phyloP scores from a whole-genome alignment of 2,888 invertebrate genomes.

The Phaonia tiefii region DNA sequence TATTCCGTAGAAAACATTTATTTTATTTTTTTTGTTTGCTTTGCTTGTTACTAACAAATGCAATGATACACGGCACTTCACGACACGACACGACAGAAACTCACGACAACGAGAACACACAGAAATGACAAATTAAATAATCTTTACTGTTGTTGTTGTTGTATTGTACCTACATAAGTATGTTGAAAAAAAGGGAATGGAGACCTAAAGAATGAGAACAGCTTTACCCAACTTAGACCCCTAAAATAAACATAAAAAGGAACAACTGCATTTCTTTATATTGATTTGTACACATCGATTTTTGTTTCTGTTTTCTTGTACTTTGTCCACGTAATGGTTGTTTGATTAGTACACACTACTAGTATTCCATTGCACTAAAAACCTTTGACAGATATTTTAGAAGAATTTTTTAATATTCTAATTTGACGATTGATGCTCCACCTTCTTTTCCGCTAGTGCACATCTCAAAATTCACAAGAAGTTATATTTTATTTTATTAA shows the following conservation, averaged over 20 bases:
- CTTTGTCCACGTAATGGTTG: constrained; percentile 18
- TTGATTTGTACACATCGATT: constrained; percentile 45
- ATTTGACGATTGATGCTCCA: constrained; percentile 30
- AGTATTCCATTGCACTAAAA: too few relatives aligned
- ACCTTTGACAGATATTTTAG: too few relatives aligned
- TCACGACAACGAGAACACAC: constrained; percentile 9
- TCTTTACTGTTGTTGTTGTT: constrained; percentile 52
- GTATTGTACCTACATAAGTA: constrained; percentile 25
- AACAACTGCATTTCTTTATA: constrained; percentile 43
- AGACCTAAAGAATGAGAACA: background rate
- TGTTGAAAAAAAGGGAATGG: constrained; percentile 23
- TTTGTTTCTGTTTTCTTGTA: background rate
- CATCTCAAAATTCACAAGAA: constrained; percentile 22
- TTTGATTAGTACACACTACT: constrained; percentile 19
- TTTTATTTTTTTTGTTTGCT: constrained; percentile 22
- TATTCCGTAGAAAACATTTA: background rate
- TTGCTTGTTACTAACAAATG: constrained; percentile 23
- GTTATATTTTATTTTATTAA: constrained; percentile 19
- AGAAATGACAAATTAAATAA: constrained; percentile 8
- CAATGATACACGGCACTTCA: background rate
- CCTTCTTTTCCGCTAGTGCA: constrained; percentile 36
- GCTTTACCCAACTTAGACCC: constrained; percentile 25
- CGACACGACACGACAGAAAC: constrained; percentile 19
- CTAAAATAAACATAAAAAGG: too few relatives aligned
- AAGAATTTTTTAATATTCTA: constrained; percentile 37